Percentiles rank a stretch among this genome's conserved stretches.
phyloP scores from a whole-genome alignment of 2,888 invertebrate species.

The Hirtodrosophila trivittata region DNA sequence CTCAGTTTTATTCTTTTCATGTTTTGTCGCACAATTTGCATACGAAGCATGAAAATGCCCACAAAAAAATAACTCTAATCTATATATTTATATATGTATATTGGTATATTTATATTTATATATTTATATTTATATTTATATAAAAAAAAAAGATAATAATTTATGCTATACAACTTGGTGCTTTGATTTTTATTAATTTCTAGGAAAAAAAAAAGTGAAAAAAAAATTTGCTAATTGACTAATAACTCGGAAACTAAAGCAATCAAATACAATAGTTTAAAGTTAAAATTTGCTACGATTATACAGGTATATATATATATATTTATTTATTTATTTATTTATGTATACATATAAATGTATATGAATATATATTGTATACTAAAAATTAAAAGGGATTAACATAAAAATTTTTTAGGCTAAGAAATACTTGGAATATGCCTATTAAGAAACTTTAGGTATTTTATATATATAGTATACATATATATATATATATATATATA shows the following conservation, averaged over 20 bases:
- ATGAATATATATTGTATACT: conserved; percentile 1
- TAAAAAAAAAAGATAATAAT: conserved; percentile 54
- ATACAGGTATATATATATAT: conserved; percentile 12
- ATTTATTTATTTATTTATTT: conserved; percentile 10
- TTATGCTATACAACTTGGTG: conserved; percentile 70
- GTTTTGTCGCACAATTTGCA: conserved; percentile 56
- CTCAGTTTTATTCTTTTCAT: conserved; percentile 34
- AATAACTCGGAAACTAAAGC: conserved; percentile 66
- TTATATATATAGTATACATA: conserved; percentile 10
- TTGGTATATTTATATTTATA: neutral
- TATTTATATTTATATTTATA: neutral
- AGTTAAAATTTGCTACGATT: conserved; percentile 56
- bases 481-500: conserved; percentile 17
- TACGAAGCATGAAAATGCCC: conserved; percentile 43
- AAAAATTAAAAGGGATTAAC: conserved; percentile 15
- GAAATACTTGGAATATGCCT: conserved; percentile 51
- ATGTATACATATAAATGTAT: conserved; percentile 10
- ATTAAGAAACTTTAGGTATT: conserved; percentile 52
- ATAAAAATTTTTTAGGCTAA: conserved; percentile 36
- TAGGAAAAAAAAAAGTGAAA: conserved; percentile 28
- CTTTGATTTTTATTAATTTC: conserved; percentile 39
- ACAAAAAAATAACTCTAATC: conserved; percentile 21
- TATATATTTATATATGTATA: neutral
- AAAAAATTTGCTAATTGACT: conserved; percentile 81
- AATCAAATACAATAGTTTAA: conserved; percentile 50